Evolutionary conservation across 2,888 invertebrate species (phyloP).

Genomic region (Diaprepes abbreviatus): DNA sequence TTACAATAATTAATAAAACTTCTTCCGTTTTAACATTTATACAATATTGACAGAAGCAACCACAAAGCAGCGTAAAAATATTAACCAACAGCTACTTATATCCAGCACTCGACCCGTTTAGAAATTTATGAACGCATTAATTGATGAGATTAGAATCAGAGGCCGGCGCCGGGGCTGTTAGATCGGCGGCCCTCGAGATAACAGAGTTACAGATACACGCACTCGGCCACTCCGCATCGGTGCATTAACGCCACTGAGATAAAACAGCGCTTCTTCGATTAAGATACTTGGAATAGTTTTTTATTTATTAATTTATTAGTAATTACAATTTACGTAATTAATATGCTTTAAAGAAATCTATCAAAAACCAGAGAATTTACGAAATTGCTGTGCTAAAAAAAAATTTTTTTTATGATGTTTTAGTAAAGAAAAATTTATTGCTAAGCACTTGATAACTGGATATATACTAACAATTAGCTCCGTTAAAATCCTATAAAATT

Average conservation of each 20-base stretch:
- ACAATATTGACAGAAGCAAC: not conserved
- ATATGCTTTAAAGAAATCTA: too few species aligned
- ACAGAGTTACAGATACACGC: conserved; percentile 30
- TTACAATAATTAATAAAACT: too few species aligned
- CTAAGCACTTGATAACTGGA: too few species aligned
- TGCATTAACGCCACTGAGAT: conserved; percentile 46
- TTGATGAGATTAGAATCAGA: conserved; percentile 43
- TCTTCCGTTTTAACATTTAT: too few species aligned
- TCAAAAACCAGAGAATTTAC: too few species aligned
- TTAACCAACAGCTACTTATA: conserved; percentile 5
- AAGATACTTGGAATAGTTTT: not conserved
- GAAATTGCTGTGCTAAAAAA: too few species aligned
- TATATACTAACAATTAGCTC: too few species aligned
- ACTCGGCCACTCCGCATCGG: conserved; percentile 31
- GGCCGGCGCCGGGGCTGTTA: conserved; percentile 48
- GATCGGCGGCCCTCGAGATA: conserved; percentile 46
- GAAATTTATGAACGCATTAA: conserved; percentile 42
- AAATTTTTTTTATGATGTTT: too few species aligned
- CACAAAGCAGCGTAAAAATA: not conserved
- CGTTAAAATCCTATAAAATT: too few species aligned
- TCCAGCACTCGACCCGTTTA: conserved; percentile 5
- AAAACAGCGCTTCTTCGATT: conserved; percentile 27
- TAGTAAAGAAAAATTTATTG: too few species aligned
- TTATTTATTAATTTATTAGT: not conserved
- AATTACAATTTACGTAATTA: too few species aligned